These are phyloP conservation scores for Megaustenia siamemsis DNA, from an alignment of 2,888 invertebrate species.

Conservation along the genomic window DNA sequence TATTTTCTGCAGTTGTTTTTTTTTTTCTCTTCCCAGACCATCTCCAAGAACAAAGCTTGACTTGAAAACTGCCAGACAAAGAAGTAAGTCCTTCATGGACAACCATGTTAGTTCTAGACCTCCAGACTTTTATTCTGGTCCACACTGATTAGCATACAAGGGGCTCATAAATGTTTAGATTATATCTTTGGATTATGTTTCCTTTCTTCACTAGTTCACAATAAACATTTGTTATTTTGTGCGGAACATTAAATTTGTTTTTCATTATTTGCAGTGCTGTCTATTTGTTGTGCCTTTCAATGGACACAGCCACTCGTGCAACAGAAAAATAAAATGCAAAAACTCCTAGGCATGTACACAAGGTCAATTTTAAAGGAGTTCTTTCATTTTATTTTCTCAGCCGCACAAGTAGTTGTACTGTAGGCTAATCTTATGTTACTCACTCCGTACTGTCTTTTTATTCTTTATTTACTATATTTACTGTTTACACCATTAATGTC, in stretches of 20 bases:
- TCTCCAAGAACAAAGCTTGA: conserved; percentile 73
- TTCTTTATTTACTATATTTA: no score
- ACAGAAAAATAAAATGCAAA: no score
- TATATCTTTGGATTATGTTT: background rate
- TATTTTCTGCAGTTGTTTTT: background rate
- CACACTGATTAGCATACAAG: conserved; percentile 87
- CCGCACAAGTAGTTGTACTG: no score
- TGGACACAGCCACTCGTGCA: no score
- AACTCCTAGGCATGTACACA: no score
- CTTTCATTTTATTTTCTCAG: no score
- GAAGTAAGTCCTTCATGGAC: conserved; percentile 56
- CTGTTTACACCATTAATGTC: no score
- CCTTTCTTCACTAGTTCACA: background rate
- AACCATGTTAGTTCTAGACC: conserved; percentile 84
- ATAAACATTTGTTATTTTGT: background rate
- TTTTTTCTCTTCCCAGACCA: conserved; percentile 65
- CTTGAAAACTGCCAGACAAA: conserved; percentile 54
- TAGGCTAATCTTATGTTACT: no score
- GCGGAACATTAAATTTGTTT: background rate
- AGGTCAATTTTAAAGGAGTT: no score
- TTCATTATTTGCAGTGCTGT: background rate
- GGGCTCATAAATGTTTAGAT: conserved; percentile 83
- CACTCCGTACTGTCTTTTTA: no score
- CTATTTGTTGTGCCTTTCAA: no score
- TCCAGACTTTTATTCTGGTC: conserved; percentile 89